Percentiles rank a stretch among this genome's conserved stretches.
Conservation (phyloP, 2,888 invertebrate genomes). For the Augochlorella aurata region DNA sequence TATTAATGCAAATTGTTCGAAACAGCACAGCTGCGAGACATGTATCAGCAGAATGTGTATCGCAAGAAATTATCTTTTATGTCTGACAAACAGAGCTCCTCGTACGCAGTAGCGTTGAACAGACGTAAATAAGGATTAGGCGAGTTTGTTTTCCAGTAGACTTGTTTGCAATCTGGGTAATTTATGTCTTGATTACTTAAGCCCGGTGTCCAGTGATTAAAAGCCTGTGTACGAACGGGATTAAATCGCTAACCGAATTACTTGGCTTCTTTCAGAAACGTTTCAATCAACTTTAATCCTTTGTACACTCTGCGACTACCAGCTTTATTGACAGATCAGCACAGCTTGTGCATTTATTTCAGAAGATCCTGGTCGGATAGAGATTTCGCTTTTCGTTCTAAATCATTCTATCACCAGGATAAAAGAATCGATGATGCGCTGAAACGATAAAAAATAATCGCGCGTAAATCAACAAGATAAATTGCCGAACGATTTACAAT, state of each 20-base stretch:
- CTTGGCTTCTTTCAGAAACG: not conserved
- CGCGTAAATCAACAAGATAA: not conserved
- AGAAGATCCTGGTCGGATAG: not conserved
- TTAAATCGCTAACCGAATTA: not conserved
- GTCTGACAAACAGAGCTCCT: not conserved
- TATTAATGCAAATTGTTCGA: no score
- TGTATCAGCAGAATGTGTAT: not conserved
- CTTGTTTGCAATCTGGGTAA: not conserved
- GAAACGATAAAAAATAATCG: not conserved
- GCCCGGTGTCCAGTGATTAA: constrained; percentile 3
- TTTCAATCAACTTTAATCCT: not conserved
- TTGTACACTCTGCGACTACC: not conserved
- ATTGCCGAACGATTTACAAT: not conserved
- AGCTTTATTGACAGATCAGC: not conserved
- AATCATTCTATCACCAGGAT: no score
- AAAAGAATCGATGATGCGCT: not conserved
- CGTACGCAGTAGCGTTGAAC: not conserved
- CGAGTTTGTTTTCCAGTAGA: not conserved
- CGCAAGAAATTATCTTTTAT: not conserved
- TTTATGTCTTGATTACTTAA: constrained; percentile 12
- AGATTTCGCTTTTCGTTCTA: no score
- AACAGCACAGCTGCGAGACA: no score
- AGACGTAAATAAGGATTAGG: not conserved
- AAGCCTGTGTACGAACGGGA: not conserved
- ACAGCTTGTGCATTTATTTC: no score